Evolutionary conservation across 2,888 invertebrate genomes (phyloP), one percentile per base, ranked within the genome.

Genomic region (Morpho deidamia): DNA sequence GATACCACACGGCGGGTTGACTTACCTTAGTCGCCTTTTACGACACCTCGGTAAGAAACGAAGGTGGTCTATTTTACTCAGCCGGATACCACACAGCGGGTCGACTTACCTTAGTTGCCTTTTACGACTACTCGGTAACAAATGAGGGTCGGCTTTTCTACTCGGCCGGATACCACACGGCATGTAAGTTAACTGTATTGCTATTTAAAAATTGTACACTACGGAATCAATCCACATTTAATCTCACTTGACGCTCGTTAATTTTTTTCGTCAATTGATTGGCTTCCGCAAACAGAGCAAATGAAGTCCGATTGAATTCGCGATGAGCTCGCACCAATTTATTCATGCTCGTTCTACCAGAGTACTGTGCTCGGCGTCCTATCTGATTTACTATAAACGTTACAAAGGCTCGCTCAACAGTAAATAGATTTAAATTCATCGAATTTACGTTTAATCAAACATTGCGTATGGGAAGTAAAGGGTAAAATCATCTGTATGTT

Each of bases 201-300:
- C 10, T 14, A 42, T 10, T n/a, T 43, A 32, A 12, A n/a, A 11
- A 7, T 8, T 1, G 7, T 8, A 14, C 1, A 7, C 47, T 57
- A 66, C 69, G 61, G 79, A 70, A 73, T 75, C 71, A 50, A 2
- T 14, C 4, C 2, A 7, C 8, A 37, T 23, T 40, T 0, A 32
- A 37, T 3, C 8, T 10, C 37, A 33, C 33, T 58, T 60, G 44
- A 44, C 33, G 50, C 59, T 68, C 68, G 56, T 56, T 68, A 65
- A 68, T 75, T 82, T 82, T 81, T 83, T 85, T 83, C 76, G 78
- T 69, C 81, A 79, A 81, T 82, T 82, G 82, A 87, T 85, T 84
- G 85, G 78, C 75, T 76, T 71, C 59, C 53, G 69, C 76, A 83
- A 84, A 84, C 77, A 84, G 79, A 84, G 70, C 74, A 83, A 83